Evolutionary conservation across 2,888 invertebrate genomes (phyloP).

Genomic region (Abrostola triplasia): DNA sequence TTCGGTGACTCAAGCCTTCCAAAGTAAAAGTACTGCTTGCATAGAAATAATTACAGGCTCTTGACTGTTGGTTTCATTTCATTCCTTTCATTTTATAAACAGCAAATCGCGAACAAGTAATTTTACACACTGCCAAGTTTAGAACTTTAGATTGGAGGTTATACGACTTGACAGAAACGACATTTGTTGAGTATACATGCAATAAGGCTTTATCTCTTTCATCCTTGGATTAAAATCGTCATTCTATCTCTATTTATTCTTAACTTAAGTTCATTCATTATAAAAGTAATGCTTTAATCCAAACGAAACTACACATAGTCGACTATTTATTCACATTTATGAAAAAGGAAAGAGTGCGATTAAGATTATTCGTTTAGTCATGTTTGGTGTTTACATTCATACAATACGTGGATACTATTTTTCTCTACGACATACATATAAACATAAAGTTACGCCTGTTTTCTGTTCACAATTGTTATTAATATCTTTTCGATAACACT

Average conservation of each 20-base stretch:
- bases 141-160: slow-evolving; percentile 40
- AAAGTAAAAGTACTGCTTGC: slow-evolving; percentile 66
- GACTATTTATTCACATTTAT: too few relatives aligned
- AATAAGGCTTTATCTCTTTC: slow-evolving; percentile 18
- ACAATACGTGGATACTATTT: too few relatives aligned
- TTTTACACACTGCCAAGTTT: slow-evolving; percentile 25
- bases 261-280: too few relatives aligned
- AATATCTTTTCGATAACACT: too few relatives aligned
- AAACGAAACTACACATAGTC: too few relatives aligned
- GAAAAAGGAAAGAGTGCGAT: too few relatives aligned
- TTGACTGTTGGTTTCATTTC: slow-evolving; percentile 67
- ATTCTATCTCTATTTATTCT: slow-evolving; percentile 3
- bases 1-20: slow-evolving; percentile 64
- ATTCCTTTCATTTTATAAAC: slow-evolving; percentile 69
- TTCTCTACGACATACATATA: too few relatives aligned
- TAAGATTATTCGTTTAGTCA: too few relatives aligned
- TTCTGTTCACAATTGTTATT: too few relatives aligned
- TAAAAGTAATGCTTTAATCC: too few relatives aligned
- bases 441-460: too few relatives aligned
- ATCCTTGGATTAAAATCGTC: not conserved
- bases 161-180: slow-evolving; percentile 20
- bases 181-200: slow-evolving; percentile 4
- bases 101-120: slow-evolving; percentile 52
- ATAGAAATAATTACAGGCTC: slow-evolving; percentile 70
- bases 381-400: too few relatives aligned